Base-by-base conservation (phyloP, 2,888 invertebrate species). In the Phyto melanocephala region DNA sequence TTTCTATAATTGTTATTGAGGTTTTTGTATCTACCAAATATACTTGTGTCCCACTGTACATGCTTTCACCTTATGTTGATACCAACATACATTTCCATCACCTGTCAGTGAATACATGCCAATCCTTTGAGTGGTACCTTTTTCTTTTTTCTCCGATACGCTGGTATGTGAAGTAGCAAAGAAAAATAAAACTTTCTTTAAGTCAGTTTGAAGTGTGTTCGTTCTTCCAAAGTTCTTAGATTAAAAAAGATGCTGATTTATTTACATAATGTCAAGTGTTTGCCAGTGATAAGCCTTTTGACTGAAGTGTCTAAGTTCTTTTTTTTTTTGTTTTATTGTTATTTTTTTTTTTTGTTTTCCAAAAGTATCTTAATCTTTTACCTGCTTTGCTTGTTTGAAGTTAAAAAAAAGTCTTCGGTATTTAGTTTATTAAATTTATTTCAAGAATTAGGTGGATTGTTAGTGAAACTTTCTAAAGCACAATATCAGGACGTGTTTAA, bases 201-300 rank as follows among this genome's bases (percentile, higher is more conserved):
- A 81, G 67, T 63, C 74, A 78, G 58, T 60, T 65, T 70, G 60
- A 82, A 71, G 78, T 70, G 50, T 68, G 45, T 70, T 70, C 28
- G 28, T 70, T 78, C 56, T 11, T 78, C 56, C 4, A 60, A 70
- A 67, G 22, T 81, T 67, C 52, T 60, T 45, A 28, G 47, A 35
- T 74, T 74, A 68, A 65, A 63, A 74, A 68, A 70, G 70, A 78
- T 75, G 78, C 58, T 82, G 81, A 82, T 82, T 82, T 82, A 82
- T 82, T 82, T 82, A 75, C 77, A 78, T 45, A 75, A 60, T 63
- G 58, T 70, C 78, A 82, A 78, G 74, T 75, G 78, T 75, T 78
- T 75, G 70, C 50, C 40, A 50, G 58, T 40, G 71, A 79, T 72
- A 79, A 79, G 78, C 65, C 33, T 13, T 58, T 58, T 65, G 65